Conservation (phyloP, 2,888 invertebrate species). For the Globia sparganii region DNA sequence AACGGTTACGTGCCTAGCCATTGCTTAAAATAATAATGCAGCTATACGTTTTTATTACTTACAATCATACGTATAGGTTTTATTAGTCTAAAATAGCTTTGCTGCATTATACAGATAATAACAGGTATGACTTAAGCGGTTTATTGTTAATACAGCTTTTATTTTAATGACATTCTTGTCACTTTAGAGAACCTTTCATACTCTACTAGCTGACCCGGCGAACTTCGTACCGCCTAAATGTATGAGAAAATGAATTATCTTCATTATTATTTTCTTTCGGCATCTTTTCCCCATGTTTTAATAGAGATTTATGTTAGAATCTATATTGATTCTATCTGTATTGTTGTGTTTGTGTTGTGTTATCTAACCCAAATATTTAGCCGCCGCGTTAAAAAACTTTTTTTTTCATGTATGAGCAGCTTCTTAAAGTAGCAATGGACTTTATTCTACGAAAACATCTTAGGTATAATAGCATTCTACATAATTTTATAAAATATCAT, state of each 20-base stretch:
- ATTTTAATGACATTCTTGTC: not conserved
- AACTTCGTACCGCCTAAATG: no score
- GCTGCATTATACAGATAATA: not conserved
- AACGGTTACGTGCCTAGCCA: not conserved
- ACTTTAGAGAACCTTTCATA: not conserved
- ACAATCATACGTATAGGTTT: not conserved
- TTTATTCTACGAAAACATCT: not conserved
- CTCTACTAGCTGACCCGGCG: no score
- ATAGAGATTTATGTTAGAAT: not conserved
- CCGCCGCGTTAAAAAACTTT: not conserved
- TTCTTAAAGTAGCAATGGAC: not conserved
- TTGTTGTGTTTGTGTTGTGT: not conserved
- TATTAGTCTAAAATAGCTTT: slow-evolving; percentile 3
- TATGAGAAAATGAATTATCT: no score
- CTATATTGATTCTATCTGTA: not conserved
- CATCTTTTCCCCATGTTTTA: no score
- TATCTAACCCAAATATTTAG: not conserved
- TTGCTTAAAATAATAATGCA: not conserved
- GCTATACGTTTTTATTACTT: not conserved
- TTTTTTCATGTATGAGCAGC: not conserved
- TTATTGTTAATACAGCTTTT: slow-evolving; percentile 1
- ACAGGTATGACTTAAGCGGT: not conserved
- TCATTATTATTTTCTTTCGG: no score
- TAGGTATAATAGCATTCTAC: no score
- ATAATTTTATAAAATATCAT: not conserved